Evolutionary conservation across 2,113 vertebrate genomes (phyloP).

Genomic region (Chamaea fasciata): DNA sequence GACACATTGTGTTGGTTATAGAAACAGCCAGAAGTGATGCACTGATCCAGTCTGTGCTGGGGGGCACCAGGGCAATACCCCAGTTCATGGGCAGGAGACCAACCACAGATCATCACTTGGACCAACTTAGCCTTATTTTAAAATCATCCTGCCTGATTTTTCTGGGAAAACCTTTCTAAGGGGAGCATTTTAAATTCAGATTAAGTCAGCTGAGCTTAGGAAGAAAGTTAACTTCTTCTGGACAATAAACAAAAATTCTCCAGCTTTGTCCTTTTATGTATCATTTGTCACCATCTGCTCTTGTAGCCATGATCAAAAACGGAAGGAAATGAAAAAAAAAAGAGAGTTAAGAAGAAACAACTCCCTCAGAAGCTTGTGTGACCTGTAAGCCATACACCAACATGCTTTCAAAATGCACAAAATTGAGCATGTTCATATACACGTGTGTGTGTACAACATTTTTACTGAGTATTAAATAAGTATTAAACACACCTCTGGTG

Average conservation of each 20-base stretch:
- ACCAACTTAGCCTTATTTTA: background rate
- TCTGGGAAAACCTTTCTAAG: background rate
- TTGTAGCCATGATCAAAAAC: background rate
- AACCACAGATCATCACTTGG: background rate
- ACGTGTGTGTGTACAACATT: background rate
- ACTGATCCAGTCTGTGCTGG: background rate
- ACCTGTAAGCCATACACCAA: background rate
- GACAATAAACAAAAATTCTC: background rate
- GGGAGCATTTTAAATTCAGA: background rate
- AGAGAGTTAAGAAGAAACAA: background rate
- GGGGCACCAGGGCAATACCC: background rate
- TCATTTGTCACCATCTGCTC: background rate
- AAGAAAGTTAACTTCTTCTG: background rate
- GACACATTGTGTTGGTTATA: background rate
- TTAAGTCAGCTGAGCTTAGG: background rate
- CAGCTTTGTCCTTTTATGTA: background rate
- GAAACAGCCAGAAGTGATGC: background rate
- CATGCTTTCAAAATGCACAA: background rate
- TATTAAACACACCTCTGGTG: background rate
- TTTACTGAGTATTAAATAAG: background rate
- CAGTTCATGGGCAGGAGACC: background rate
- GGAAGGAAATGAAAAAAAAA: background rate
- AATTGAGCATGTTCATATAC: background rate
- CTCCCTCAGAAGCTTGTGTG: background rate
- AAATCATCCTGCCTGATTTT: background rate